Evolutionary conservation across 2,797 vertebrate species (phyloP), one percentile per base, ranked within the genome.

Genomic region (Helostoma temminkii): DNA sequence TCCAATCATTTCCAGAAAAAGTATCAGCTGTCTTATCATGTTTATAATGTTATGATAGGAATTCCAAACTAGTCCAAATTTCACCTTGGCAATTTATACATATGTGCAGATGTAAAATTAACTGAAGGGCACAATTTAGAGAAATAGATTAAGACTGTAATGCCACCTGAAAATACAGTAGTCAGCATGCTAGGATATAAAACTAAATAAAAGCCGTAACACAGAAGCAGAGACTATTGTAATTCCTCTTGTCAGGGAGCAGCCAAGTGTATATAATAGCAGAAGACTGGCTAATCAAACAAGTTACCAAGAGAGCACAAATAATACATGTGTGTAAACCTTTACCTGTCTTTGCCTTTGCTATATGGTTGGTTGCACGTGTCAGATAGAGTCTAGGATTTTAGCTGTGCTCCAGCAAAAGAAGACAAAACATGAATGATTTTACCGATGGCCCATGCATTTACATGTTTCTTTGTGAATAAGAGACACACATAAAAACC

Each of bases 301-400:
- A 48, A 36, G 50, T 32, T 60, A 64, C 53, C 48, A 22, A 46
- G 54, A 74, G 30, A 42, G 60, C 37, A n/a, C 21, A 47, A 74
- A 54, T 79, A 76, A 74, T 74, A 28, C 45, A 73, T 57, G 36
- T 60, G 57, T 52, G 22, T 66, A 65, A 76, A 70, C 61, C 46
- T 71, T 43, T 4, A 65, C 63, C 56, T 50, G 48, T n/a, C 43
- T 43, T 53, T 42, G n/a, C 36, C 39, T 79, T 53, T 67, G 25
- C 46, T 30, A 9, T 60, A 21, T 54, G 25, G 15, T 22, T 56
- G 37, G 39, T 12, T 60, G 50, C 25, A 66, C n/a, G 45, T 26
- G 43, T 61, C 46, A 48, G n/a, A n/a, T n/a, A n/a, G 12, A 37
- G 55, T 36, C 21, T 22, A 66, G 16, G 15, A n/a, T 25, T 68